A percentile compares a stretch with the other conserved stretches of the same genome.
Conservation (phyloP, 2,797 vertebrate species). For the Macropus fuliginosus region DNA sequence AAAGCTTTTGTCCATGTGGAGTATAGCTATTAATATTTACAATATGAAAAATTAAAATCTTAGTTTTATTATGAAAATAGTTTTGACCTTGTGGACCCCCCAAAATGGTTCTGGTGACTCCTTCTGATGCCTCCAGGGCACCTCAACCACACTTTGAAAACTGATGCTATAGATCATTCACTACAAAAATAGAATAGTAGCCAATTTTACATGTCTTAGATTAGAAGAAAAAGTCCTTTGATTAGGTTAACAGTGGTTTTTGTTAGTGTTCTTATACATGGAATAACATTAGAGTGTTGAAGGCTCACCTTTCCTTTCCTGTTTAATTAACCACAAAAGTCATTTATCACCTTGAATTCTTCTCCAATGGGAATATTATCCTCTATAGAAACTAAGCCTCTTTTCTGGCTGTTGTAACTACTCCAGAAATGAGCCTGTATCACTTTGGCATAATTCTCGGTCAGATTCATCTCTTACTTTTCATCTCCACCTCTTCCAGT, state of each 20-base stretch:
- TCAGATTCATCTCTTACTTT: not conserved
- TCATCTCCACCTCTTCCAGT: not conserved
- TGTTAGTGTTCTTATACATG: conserved; percentile 41
- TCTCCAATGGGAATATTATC: conserved; percentile 57
- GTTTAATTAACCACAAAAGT: conserved; percentile 73
- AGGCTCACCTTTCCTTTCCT: conserved; percentile 64
- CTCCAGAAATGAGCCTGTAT: conserved; percentile 14
- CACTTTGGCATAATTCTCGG: conserved; percentile 53
- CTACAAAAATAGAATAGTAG: not conserved
- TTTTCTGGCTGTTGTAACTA: conserved; percentile 7
- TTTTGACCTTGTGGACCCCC: not conserved
- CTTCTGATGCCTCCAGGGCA: not conserved
- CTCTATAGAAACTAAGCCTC: conserved; percentile 20
- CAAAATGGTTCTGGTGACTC: not conserved
- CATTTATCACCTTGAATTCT: conserved; percentile 61
- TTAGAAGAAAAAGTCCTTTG: not conserved
- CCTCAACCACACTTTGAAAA: not conserved
- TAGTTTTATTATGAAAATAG: not conserved
- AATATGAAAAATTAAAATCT: not conserved
- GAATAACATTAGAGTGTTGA: not conserved
- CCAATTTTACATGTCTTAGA: fast-evolving
- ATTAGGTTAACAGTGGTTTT: not conserved
- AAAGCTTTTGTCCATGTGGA: not conserved
- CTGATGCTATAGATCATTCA: not conserved
- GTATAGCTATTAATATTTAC: not conserved